Base-by-base conservation (phyloP, 2,113 vertebrate species). In the Entelurus aequoreus region DNA sequence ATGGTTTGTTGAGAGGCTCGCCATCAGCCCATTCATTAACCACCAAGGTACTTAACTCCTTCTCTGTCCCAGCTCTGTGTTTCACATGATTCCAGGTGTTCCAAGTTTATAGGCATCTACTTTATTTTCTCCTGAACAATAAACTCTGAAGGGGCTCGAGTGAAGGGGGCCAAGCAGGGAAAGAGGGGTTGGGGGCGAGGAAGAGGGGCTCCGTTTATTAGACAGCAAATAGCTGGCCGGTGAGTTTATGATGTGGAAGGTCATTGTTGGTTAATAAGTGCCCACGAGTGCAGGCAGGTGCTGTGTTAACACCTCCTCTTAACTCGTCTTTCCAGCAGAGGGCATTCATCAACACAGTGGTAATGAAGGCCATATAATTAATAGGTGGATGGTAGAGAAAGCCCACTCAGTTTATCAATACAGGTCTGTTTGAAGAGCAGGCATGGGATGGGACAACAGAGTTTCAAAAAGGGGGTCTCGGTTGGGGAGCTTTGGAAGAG, bases 211-310 rank as follows among this genome's bases (percentile, higher is more conserved):
- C 75, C 71, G 82, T 91, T 91, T 91, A 91, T 90, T 91, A 89
- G 88, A 89, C 77, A 87, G 88, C 88, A 89, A 90, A 91, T 91
- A 90, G 88, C 83, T 55, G 75, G 76, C 80, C 82, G 81, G 85
- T 85, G 81, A 82, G 84, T 91, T 92, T 90, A 91, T 87, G 89
- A 88, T 89, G 84, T 89, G 84, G 88, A 91, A 90, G 91, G 90
- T 90, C 90, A 91, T 88, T 90, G 90, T 88, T 92, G 89, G 89
- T 91, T 90, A 91, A 91, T 91, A 91, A 91, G 89, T 90, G 88
- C 81, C 89, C 79, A 83, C 84, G 88, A 91, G 87, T 90, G 90
- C 82, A 85, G 85, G 84, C 89, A 91, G 89, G 91, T 91, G 88
- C 87, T 90, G 85, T 88, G 89, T 92, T 92, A 92, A 90, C 89